Evolutionary conservation across 2,888 invertebrate genomes (phyloP), one percentile per base, ranked within the genome.

Genomic region (Acrobasis consociella): DNA sequence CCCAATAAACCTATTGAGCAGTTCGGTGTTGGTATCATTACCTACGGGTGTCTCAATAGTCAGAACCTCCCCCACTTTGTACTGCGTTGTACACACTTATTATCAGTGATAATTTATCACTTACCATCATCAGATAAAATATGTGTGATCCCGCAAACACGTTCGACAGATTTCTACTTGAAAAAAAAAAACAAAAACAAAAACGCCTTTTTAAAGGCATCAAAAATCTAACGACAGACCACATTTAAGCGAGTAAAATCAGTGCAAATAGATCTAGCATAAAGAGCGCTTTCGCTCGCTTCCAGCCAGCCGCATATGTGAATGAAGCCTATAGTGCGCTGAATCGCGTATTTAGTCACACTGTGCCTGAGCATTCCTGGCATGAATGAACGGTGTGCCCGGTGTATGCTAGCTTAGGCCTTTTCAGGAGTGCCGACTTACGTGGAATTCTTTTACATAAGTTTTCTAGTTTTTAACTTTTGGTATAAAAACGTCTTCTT

Each of bases 171-270:
- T n/a, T n/a, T n/a, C n/a, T n/a, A n/a, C n/a, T n/a, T n/a, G n/a
- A n/a, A n/a, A n/a, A n/a, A n/a, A n/a, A n/a, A n/a, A n/a, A n/a
- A n/a, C n/a, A n/a, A n/a, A n/a, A n/a, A 39, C 7, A 9, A 39
- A 8, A 10, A 39, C 9, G 39, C 7, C 39, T 39, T 39, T 39
- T 9, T 39, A 2, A 10, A 39, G 2, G 10, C 10, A 39, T 39
- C 71, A 73, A 73, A 71, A 22, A 2, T 5, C 5, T 22, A n/a
- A n/a, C n/a, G n/a, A n/a, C n/a, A 22, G 22, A 22, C 22, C 22
- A 2, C 22, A 22, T 42, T 11, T 10, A 42, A 42, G 11, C 1
- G 11, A 7, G 1, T 2, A 42, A 42, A 13, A 11, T 42, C 42
- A 13, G 11, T 13, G 42, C 11, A 11, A 11, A 10, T 11, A 2